Evolutionary conservation across 2,113 vertebrate species (phyloP), one percentile per base, ranked within the genome.

Genomic region (Canis aureus): DNA sequence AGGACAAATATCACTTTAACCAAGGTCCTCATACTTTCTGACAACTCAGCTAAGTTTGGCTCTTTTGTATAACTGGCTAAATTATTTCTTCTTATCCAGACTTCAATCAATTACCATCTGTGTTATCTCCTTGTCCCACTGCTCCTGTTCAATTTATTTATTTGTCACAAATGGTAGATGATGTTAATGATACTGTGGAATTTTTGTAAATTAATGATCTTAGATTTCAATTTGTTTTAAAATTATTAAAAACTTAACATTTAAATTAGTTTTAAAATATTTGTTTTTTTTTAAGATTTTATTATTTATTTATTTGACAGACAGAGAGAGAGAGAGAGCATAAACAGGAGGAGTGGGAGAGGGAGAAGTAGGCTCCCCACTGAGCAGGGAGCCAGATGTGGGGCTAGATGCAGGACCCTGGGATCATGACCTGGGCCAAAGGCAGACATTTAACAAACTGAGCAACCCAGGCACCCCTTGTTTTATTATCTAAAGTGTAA

Each of bases 31-130:
- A 86, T 29, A 15, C 6, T 67, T 51, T 60, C 59, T 81, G 66
- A 66, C 22, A 83, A n/a, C 49, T 59, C 84, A 80, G 55, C 49
- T 86, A 57, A 91, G 35, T 73, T 87, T 80, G 35, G 35, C n/a
- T 84, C 27, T 84, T 60, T 57, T 80, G 10, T 86, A 86, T 94
- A 55, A 57, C 64, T 86, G 57, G n/a, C 55, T 57, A 53, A 73
- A 64, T n/a, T 91, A 81, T 74, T 66, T 91, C 91, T 91, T 91
- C 22, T 86, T 64, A 27, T 86, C 9, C 12, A 49, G 81, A 91
- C 73, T 80, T 90, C 25, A 90, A 11, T 78, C 53, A 71, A 23
- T 84, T 62, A 71, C 53, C 35, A 17, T 27, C 29, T 71, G 20
- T 85, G 25, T 64, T 94, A 85, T 62, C 64, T 91, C 16, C 17